phyloP scores from a whole-genome alignment of 2,888 invertebrate genomes.

The Cremastobaeus sp. region DNA sequence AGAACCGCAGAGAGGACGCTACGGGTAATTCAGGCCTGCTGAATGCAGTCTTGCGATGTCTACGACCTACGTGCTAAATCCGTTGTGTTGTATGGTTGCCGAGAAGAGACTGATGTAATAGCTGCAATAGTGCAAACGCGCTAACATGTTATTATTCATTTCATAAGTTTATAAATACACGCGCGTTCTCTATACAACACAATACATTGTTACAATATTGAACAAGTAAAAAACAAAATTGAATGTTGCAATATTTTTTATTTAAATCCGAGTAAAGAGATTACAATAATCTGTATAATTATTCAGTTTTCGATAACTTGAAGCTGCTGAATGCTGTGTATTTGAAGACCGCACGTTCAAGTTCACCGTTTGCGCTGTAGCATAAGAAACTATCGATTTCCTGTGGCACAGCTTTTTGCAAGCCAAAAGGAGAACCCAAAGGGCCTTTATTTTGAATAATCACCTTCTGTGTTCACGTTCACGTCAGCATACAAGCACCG shows the following conservation, averaged over 20 bases:
- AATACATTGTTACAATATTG: no score
- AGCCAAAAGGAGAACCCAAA: conserved; percentile 60
- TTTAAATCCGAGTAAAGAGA: no score
- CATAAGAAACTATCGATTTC: conserved; percentile 69
- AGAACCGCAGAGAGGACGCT: conserved; percentile 43
- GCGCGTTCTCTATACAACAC: no score
- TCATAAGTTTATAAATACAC: no score
- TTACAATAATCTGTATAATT: no score
- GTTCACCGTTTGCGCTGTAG: conserved; percentile 33
- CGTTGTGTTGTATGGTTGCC: conserved; percentile 65
- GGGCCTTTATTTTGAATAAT: conserved; percentile 40
- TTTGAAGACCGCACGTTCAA: no score
- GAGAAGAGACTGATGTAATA: conserved; percentile 46
- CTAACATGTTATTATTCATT: conserved; percentile 7
- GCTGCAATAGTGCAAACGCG: conserved; percentile 8
- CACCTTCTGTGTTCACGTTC: conserved; percentile 16
- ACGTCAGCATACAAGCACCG: conserved; percentile 3
- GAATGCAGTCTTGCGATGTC: neutral
- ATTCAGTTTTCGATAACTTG: no score
- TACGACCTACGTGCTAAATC: conserved; percentile 67
- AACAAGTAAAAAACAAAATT: no score
- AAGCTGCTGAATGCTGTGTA: no score
- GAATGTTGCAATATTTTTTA: no score
- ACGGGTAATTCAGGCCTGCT: neutral
- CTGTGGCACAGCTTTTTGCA: conserved; percentile 63